phyloP scores from a whole-genome alignment of 2,888 invertebrate species.

The Orthosia incerta region DNA sequence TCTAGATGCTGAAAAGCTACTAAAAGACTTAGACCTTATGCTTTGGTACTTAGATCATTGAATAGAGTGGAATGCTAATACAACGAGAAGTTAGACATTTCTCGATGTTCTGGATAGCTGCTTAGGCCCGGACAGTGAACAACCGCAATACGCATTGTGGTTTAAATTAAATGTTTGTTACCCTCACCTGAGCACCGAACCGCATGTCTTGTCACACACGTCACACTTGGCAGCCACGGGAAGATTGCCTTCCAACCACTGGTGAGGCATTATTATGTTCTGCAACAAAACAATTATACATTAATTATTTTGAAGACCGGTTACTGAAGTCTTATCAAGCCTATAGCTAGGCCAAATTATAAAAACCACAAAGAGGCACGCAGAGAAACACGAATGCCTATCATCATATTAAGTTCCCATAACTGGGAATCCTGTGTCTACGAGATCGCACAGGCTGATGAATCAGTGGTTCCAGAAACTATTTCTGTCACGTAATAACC shows the following conservation, averaged over 20 bases:
- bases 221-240: conserved; percentile 98
- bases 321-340: neutral
- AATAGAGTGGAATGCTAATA: too few relatives aligned
- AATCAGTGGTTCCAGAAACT: neutral
- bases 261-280: conserved; percentile 98
- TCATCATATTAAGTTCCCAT: too few relatives aligned
- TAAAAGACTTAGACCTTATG: too few relatives aligned
- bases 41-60: too few relatives aligned
- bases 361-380: neutral
- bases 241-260: conserved; percentile 99
- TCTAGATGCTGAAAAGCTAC: too few relatives aligned
- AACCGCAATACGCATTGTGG: too few relatives aligned
- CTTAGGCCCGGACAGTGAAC: neutral
- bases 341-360: neutral
- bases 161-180: neutral
- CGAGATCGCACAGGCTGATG: neutral
- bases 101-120: neutral
- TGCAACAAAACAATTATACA: conserved; percentile 81
- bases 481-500: neutral
- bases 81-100: too few relatives aligned
- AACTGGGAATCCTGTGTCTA: neutral
- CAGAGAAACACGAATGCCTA: too few relatives aligned
- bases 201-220: conserved; percentile 98
- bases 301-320: neutral
- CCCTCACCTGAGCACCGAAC: conserved; percentile 96